phyloP scores from a whole-genome alignment of 2,888 invertebrate genomes.

The Pogonocherus hispidulus region DNA sequence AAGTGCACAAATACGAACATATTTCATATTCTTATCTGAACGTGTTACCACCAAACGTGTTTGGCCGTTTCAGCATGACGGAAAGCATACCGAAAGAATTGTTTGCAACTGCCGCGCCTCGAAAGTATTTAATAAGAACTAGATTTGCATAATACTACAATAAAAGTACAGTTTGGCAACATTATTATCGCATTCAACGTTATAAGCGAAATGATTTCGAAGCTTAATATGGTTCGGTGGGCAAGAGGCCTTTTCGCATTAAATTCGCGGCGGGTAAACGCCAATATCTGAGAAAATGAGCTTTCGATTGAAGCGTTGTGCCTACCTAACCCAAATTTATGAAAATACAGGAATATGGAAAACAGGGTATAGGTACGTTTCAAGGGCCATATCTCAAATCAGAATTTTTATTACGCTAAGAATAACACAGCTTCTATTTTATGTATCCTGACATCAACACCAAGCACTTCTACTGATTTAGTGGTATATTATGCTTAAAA shows the following conservation, averaged over 20 bases:
- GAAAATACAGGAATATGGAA: conserved; percentile 7
- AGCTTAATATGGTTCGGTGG: conserved; percentile 28
- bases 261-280: conserved; percentile 22
- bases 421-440: not conserved
- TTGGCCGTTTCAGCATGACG: not conserved
- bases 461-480: not conserved
- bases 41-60: too few relatives aligned
- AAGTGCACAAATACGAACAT: too few relatives aligned
- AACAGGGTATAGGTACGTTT: not conserved
- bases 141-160: conserved; percentile 40
- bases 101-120: not conserved
- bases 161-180: conserved; percentile 35
- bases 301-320: conserved; percentile 3
- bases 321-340: not conserved
- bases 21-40: too few relatives aligned
- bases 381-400: not conserved
- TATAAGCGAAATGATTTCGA: conserved; percentile 35
- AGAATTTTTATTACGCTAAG: not conserved
- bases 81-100: not conserved
- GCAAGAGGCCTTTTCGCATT: conserved; percentile 15
- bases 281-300: conserved; percentile 28
- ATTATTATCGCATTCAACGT: conserved; percentile 42
- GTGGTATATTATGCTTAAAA: not conserved
- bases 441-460: not conserved
- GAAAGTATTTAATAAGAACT: conserved; percentile 34